Conservation (phyloP, 2,888 invertebrate genomes). For the Anticlea derivata region DNA sequence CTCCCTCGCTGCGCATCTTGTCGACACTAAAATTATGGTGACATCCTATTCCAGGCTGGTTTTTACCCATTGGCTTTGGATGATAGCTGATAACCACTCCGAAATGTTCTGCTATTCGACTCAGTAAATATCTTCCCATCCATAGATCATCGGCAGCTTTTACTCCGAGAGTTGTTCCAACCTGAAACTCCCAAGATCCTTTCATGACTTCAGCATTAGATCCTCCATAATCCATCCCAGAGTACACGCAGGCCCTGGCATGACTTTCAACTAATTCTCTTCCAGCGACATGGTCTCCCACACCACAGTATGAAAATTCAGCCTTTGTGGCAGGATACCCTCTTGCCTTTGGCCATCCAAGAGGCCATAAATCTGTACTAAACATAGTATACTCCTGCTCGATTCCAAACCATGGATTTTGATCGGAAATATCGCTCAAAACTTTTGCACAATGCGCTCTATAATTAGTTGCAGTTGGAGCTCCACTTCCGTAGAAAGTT, state of each 20-base stretch:
- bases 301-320: constrained; percentile 94
- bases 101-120: constrained; percentile 93
- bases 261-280: constrained; percentile 98
- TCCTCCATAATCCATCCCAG: constrained; percentile 95
- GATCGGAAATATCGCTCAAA: constrained; percentile 76
- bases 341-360: constrained; percentile 96
- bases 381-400: constrained; percentile 96
- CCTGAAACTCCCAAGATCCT: constrained; percentile 95
- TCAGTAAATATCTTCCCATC: constrained; percentile 92
- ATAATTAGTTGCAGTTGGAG: constrained; percentile 89
- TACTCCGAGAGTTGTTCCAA: constrained; percentile 95
- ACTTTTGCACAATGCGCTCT: constrained; percentile 86
- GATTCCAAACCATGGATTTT: constrained; percentile 95
- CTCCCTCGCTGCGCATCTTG: constrained; percentile 91
- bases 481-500: constrained; percentile 88
- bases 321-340: constrained; percentile 93
- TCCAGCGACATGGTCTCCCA: constrained; percentile 96
- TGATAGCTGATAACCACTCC: constrained; percentile 88
- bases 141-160: constrained; percentile 93
- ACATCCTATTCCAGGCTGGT: constrained; percentile 94
- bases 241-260: constrained; percentile 91
- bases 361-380: constrained; percentile 91
- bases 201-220: constrained; percentile 99
- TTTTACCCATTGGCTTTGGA: constrained; percentile 90
- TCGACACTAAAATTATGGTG: constrained; percentile 96